Evolutionary conservation across 2,113 vertebrate genomes (phyloP).

Genomic region (Maccullochella peelii): DNA sequence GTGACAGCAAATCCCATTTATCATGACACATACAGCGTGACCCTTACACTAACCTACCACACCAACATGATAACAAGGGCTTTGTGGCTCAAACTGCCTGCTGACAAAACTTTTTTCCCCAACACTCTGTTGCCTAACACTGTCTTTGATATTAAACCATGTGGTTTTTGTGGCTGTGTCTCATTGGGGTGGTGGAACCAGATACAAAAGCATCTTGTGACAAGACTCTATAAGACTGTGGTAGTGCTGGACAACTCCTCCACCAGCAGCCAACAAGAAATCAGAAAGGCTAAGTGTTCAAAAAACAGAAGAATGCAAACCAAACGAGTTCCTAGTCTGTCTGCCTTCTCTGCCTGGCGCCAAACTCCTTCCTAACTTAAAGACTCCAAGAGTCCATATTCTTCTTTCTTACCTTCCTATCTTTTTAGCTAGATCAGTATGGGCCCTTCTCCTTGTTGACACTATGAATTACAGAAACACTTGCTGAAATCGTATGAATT

Average conservation of each 20-base stretch:
- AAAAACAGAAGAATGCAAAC: constrained; percentile 12
- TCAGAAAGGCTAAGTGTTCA: background rate
- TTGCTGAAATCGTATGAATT: too few relatives aligned
- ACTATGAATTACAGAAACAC: background rate
- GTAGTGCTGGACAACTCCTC: background rate
- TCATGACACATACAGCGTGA: constrained; percentile 45
- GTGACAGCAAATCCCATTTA: constrained; percentile 72
- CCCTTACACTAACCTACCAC: constrained; percentile 26
- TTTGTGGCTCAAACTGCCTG: constrained; percentile 19
- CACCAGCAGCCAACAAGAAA: constrained; percentile 8
- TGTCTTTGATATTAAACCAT: constrained; percentile 17
- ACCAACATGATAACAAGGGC: constrained; percentile 30
- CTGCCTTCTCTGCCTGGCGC: background rate
- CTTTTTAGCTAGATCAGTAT: background rate
- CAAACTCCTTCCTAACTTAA: background rate
- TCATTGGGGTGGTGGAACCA: background rate
- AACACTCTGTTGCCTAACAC: background rate
- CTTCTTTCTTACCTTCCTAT: background rate
- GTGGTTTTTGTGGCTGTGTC: constrained; percentile 3
- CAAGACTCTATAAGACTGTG: background rate
- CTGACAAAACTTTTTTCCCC: constrained; percentile 12
- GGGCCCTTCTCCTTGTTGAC: background rate
- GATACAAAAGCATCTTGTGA: constrained; percentile 16
- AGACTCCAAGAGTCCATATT: background rate
- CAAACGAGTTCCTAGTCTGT: background rate